Evolutionary conservation across 2,888 invertebrate species (phyloP).

Genomic region (Diplazon laetatorius): DNA sequence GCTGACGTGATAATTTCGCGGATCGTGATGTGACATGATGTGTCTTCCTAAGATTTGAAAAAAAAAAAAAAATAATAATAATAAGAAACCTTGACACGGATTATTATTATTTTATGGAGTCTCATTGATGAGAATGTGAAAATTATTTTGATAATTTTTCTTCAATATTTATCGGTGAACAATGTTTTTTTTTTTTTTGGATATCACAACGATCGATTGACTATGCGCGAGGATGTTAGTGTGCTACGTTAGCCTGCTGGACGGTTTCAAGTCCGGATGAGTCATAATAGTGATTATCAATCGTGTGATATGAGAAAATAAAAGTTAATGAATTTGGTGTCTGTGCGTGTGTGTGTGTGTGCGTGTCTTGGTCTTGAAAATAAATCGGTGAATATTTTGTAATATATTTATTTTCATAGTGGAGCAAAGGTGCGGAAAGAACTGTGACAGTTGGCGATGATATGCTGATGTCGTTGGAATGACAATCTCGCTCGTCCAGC

Average conservation of each 20-base stretch:
- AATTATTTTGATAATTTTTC: background rate
- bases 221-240: constrained; percentile 27
- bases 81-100: no score
- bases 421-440: no score
- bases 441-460: constrained; percentile 21
- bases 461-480: constrained; percentile 19
- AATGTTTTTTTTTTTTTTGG: constrained; percentile 21
- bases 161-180: constrained; percentile 19
- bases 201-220: background rate
- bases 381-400: no score
- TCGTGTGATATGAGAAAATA: no score
- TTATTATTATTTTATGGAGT: constrained; percentile 14
- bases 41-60: background rate
- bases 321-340: no score
- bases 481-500: background rate
- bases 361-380: no score
- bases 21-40: background rate
- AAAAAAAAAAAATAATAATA: no score
- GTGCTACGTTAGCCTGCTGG: background rate
- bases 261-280: constrained; percentile 5
- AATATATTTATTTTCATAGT: no score
- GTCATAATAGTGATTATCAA: constrained; percentile 4
- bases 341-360: no score
- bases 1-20: constrained; percentile 46
- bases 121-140: constrained; percentile 1